phyloP scores from a whole-genome alignment of 2,113 vertebrate species.

The Saguinus imperator region DNA sequence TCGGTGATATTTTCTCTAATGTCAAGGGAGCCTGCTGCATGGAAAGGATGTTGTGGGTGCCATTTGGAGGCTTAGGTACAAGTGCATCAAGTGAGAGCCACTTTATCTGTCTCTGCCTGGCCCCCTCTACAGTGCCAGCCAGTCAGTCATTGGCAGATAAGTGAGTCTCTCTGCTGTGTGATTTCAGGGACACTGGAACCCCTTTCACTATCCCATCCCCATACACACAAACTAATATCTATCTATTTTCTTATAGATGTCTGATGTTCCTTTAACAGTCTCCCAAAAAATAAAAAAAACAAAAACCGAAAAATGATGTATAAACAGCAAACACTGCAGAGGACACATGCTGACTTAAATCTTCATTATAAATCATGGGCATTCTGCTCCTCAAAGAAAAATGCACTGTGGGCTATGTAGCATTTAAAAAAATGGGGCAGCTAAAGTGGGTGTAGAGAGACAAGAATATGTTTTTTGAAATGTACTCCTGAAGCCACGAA shows the following conservation, averaged over 20 bases:
- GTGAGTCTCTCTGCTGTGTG: not conserved
- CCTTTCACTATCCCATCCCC: not conserved
- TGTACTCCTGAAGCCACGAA: not conserved
- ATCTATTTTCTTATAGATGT: not conserved
- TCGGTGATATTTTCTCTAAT: slow-evolving; percentile 78
- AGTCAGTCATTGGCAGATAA: not conserved
- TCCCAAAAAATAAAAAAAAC: not conserved
- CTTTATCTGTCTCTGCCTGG: slow-evolving; percentile 44
- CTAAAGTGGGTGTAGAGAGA: not conserved
- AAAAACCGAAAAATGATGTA: not conserved
- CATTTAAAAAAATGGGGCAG: not conserved
- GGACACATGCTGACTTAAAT: not conserved
- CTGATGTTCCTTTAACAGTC: not conserved
- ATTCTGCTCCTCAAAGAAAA: not conserved
- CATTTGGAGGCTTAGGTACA: slow-evolving; percentile 58
- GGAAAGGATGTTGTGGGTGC: slow-evolving; percentile 47
- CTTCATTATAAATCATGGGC: not conserved
- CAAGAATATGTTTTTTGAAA: not conserved
- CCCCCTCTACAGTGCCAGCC: not conserved
- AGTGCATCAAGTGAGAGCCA: slow-evolving; percentile 21
- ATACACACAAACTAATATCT: not conserved
- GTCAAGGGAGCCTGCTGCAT: slow-evolving; percentile 53
- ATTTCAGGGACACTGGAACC: not conserved
- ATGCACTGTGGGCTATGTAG: not conserved
- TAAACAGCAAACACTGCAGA: not conserved